Evolutionary conservation across 2,888 invertebrate genomes (phyloP).

Genomic region (Eledone cirrhosa): DNA sequence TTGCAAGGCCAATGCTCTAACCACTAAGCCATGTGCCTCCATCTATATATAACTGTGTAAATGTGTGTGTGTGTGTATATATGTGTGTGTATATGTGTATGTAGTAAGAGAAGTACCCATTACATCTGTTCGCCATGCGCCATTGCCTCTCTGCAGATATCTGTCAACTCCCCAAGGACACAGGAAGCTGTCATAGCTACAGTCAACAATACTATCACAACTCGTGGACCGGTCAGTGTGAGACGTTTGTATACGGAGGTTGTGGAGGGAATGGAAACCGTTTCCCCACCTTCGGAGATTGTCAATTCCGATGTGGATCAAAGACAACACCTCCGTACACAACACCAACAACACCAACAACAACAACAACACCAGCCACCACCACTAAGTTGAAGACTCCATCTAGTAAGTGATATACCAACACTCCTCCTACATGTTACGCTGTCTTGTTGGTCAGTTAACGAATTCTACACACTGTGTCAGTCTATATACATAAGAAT

Average conservation of each 20-base stretch:
- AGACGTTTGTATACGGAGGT: constrained; percentile 85
- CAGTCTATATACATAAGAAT: not conserved
- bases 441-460: too few relatives aligned
- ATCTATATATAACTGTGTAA: constrained; percentile 8
- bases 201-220: constrained; percentile 69
- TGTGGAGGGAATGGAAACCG: constrained; percentile 76
- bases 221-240: constrained; percentile 75
- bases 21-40: not conserved
- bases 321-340: not conserved
- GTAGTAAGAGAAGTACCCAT: too few relatives aligned
- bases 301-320: not conserved
- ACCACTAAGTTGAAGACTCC: not conserved
- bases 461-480: too few relatives aligned
- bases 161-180: constrained; percentile 43
- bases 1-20: too few relatives aligned
- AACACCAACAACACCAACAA: not conserved
- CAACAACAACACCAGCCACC: not conserved
- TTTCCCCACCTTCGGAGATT: constrained; percentile 71
- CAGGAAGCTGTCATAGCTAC: constrained; percentile 51
- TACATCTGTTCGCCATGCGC: too few relatives aligned
- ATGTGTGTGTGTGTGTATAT: not conserved
- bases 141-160: too few relatives aligned
- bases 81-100: not conserved
- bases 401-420: not conserved
- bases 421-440: too few relatives aligned